These are phyloP conservation scores for Grantiella picta DNA, from an alignment of 2,113 vertebrate species.

Conservation along the genomic window DNA sequence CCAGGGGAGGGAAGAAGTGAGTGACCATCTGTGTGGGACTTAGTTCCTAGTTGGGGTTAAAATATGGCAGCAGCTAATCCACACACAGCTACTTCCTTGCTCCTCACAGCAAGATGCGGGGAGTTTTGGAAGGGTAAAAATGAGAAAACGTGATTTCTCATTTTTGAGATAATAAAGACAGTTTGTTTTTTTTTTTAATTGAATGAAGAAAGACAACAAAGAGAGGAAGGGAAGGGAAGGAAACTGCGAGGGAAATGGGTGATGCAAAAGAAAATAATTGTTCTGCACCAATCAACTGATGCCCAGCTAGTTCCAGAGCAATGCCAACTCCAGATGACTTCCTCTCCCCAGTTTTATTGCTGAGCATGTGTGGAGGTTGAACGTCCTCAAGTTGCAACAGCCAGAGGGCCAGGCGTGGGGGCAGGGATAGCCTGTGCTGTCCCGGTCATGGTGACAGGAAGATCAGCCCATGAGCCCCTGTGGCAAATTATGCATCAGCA, in stretches of 20 bases:
- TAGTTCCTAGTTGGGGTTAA: neutral
- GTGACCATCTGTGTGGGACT: neutral
- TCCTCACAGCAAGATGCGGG: neutral
- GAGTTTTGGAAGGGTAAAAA: neutral
- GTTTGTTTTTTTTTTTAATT: neutral
- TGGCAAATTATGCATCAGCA: too few relatives aligned
- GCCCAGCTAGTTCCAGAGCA: neutral
- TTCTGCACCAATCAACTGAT: neutral
- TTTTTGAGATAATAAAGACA: neutral
- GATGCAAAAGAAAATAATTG: neutral
- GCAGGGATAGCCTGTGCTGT: too few relatives aligned
- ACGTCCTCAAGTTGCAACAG: too few relatives aligned
- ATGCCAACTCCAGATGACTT: fast-evolving
- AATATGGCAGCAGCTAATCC: neutral
- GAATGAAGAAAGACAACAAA: neutral
- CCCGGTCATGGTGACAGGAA: too few relatives aligned
- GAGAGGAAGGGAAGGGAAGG: fast-evolving
- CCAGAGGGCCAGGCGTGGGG: too few relatives aligned
- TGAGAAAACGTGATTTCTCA: neutral
- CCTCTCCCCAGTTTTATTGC: neutral
- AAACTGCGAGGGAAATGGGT: neutral
- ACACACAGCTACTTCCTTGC: fast-evolving
- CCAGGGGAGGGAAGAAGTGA: neutral
- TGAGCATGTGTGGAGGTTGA: too few relatives aligned
- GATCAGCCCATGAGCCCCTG: too few relatives aligned